These are phyloP conservation scores for Eueremaeus valkanovi DNA, from an alignment of 2,888 invertebrate species.

Conservation along the genomic window DNA sequence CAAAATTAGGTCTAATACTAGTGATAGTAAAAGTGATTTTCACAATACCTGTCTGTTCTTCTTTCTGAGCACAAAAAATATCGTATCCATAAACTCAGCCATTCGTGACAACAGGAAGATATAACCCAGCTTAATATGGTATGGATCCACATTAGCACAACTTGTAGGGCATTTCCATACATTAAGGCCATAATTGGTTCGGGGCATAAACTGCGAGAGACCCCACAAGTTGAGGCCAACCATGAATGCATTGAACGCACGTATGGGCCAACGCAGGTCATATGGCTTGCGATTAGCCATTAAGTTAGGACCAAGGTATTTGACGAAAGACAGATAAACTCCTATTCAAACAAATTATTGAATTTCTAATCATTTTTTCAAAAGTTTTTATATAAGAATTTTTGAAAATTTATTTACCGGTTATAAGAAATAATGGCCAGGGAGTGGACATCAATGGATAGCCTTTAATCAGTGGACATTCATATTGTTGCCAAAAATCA, in stretches of 20 bases:
- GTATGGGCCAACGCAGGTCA: conserved; percentile 35
- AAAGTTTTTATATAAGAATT: background rate
- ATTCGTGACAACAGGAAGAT: conserved; percentile 31
- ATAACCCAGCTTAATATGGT: conserved; percentile 5
- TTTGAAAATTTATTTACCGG: background rate
- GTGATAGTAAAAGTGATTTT: background rate
- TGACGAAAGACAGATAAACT: conserved; percentile 36
- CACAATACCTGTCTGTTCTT: conserved; percentile 16
- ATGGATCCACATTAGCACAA: background rate
- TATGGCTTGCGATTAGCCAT: conserved; percentile 35
- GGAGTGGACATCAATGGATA: conserved; percentile 28
- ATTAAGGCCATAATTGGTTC: background rate
- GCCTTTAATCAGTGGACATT: background rate
- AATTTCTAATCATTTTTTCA: background rate
- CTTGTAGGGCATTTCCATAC: conserved; percentile 5
- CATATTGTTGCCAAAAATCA: conserved; percentile 4
- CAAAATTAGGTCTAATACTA: background rate
- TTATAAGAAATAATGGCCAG: background rate
- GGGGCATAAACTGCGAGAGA: conserved; percentile 4
- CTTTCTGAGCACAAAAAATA: conserved; percentile 34
- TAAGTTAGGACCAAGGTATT: conserved; percentile 29
- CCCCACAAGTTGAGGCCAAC: conserved; percentile 29
- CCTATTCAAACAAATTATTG: background rate
- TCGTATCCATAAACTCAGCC: conserved; percentile 30
- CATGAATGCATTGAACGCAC: conserved; percentile 36